A percentile compares a stretch with the other conserved stretches of the same genome.
These are phyloP conservation scores for Plestiodon gilberti DNA, from an alignment of 2,113 vertebrate genomes.

Conservation along the genomic window DNA sequence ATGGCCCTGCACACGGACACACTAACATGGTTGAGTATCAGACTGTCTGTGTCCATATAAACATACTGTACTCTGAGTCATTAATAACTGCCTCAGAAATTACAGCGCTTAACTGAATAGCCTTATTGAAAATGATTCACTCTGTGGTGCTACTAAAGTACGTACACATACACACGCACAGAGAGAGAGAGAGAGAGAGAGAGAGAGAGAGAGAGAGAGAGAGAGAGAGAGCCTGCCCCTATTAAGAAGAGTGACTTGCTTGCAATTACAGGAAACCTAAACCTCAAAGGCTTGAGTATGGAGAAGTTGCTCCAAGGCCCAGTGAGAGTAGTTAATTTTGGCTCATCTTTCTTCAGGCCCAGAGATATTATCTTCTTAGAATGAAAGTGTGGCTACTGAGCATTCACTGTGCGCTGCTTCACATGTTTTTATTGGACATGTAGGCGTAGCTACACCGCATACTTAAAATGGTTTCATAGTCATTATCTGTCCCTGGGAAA, in stretches of 20 bases:
- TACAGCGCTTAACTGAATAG: slow-evolving; percentile 54
- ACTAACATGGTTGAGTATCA: background rate
- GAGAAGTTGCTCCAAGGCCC: background rate
- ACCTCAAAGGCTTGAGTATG: slow-evolving; percentile 40
- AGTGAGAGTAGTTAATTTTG: background rate
- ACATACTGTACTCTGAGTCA: slow-evolving; percentile 66
- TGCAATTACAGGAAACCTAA: slow-evolving; percentile 35
- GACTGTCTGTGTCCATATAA: background rate
- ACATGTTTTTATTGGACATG: background rate
- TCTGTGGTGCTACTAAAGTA: slow-evolving; percentile 51
- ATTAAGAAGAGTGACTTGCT: slow-evolving; percentile 47
- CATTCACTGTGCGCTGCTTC: background rate
- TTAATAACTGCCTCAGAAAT: slow-evolving; percentile 53
- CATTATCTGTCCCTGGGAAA: background rate
- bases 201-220: no score
- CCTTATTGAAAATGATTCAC: slow-evolving; percentile 53
- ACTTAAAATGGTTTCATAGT: background rate
- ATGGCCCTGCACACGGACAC: slow-evolving; percentile 21
- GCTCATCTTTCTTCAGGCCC: background rate
- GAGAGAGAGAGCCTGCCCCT: no score
- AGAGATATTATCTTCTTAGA: background rate
- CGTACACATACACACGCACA: background rate
- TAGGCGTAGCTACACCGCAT: background rate
- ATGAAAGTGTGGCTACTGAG: background rate
- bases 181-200: no score